These are phyloP conservation scores for Mastomys coucha DNA, from an alignment of 2,113 vertebrate genomes.

Conservation along the genomic window DNA sequence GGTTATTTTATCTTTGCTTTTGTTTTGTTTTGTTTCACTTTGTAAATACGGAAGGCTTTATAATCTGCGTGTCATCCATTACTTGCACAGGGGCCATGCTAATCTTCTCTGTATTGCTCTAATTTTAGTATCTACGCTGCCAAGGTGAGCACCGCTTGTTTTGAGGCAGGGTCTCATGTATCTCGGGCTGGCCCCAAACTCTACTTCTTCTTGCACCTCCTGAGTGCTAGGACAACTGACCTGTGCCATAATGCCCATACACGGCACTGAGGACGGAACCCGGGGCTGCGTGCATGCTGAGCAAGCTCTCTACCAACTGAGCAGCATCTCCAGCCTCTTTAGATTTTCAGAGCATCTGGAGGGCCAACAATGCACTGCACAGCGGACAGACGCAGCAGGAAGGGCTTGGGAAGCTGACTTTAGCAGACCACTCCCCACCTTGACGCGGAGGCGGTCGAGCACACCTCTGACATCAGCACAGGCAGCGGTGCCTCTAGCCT, in stretches of 20 bases:
- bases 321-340: neutral
- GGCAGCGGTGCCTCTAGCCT: constrained; percentile 93
- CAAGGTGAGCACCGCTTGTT: neutral
- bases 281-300: neutral
- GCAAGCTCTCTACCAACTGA: no score
- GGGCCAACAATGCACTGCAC: neutral
- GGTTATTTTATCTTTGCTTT: no score
- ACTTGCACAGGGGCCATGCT: neutral
- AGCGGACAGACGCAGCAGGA: neutral
- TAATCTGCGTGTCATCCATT: neutral
- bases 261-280: neutral
- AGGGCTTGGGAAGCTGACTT: neutral
- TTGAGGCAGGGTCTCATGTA: neutral
- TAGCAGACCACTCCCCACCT: constrained; percentile 82
- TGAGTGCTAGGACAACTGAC: neutral
- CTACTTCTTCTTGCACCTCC: neutral
- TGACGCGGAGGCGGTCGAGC: constrained; percentile 93
- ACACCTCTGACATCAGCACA: constrained; percentile 94
- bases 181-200: neutral
- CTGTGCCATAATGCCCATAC: neutral
- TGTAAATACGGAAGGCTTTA: neutral
- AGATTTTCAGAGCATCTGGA: neutral
- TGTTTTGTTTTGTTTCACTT: neutral
- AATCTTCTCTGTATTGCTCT: neutral
- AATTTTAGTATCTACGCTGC: neutral